Percentiles rank a stretch among this genome's conserved stretches.
phyloP scores from a whole-genome alignment of 2,797 vertebrate species.

The Podargus strigoides region DNA sequence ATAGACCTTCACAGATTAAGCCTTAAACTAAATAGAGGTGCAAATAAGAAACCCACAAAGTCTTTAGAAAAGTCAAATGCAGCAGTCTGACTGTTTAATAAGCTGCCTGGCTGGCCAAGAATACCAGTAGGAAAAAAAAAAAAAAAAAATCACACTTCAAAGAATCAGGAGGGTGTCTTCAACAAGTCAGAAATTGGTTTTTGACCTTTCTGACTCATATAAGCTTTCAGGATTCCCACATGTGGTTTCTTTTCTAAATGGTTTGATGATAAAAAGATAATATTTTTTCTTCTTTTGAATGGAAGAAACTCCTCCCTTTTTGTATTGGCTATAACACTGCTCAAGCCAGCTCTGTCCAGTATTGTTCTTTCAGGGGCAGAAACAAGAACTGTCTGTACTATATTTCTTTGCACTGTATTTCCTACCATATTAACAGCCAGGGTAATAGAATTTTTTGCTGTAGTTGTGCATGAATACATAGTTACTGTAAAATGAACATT shows the following conservation, averaged over 20 bases:
- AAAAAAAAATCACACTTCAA: slow-evolving; percentile 3
- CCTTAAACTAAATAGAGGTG: background rate
- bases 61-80: slow-evolving; percentile 1
- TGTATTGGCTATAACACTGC: background rate
- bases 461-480: background rate
- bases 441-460: background rate
- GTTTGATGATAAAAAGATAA: slow-evolving; percentile 54
- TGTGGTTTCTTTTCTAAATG: slow-evolving; percentile 60
- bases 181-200: slow-evolving; percentile 62
- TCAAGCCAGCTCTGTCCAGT: background rate
- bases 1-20: background rate
- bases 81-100: slow-evolving; percentile 30
- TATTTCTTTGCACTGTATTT: background rate
- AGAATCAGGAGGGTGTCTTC: slow-evolving; percentile 60
- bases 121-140: background rate
- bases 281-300: slow-evolving; percentile 48
- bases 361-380: background rate
- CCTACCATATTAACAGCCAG: background rate
- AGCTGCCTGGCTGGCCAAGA: slow-evolving; percentile 8
- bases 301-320: slow-evolving; percentile 41
- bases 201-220: slow-evolving; percentile 56
- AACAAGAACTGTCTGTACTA: background rate
- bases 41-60: background rate
- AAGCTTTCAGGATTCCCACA: slow-evolving; percentile 58
- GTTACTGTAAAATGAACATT: background rate